Base-by-base conservation (phyloP, 2,113 vertebrate species). In the Eurystomus gularis region DNA sequence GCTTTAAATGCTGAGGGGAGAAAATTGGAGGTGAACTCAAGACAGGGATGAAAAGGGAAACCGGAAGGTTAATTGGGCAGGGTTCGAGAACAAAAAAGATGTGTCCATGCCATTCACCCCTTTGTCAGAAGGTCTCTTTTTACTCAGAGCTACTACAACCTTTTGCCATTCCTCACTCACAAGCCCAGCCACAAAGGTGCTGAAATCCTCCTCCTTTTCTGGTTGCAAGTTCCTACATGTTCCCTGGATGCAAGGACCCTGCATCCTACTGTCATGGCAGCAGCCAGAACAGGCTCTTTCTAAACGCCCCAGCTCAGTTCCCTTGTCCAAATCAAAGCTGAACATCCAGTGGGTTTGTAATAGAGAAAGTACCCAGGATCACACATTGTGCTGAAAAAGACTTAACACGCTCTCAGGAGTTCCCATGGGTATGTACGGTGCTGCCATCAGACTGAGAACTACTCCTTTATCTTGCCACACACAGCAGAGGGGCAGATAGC, bases 401-500 rank as follows among this genome's bases (percentile, higher is more conserved):
- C 39, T n/a, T 52, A 35, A 28, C 58, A 11, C 0, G 9, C 23
- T 42, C 17, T 61, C 57, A 15, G 1, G 7, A 35, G 29, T n/a
- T 62, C 42, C 52, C 2, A 1, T 3, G 3, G 40, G 11, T 61
- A 10, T 10, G 12, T 62, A 29, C 40, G n/a, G 17, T 0, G 0
- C 51, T 79, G n/a, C 25, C 40, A n/a, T 31, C 68, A 62, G 6
- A 11, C n/a, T 61, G 37, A 51, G 78, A 71, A 12, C 35, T 51
- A 16, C 20, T 29, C 40, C 19, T 5, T 51, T 86, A 28, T 24
- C 33, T 80, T 64, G 37, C 40, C 25, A 37, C 44, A 40, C 19
- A 23, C 12, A 48, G 23, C 26, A 35, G 31, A 72, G 35, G 17
- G 23, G 20, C 2, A 1, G 64, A 49, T 28, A 73, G 12, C 76